phyloP scores from a whole-genome alignment of 2,888 invertebrate genomes.

The Iphiclides podalirius region DNA sequence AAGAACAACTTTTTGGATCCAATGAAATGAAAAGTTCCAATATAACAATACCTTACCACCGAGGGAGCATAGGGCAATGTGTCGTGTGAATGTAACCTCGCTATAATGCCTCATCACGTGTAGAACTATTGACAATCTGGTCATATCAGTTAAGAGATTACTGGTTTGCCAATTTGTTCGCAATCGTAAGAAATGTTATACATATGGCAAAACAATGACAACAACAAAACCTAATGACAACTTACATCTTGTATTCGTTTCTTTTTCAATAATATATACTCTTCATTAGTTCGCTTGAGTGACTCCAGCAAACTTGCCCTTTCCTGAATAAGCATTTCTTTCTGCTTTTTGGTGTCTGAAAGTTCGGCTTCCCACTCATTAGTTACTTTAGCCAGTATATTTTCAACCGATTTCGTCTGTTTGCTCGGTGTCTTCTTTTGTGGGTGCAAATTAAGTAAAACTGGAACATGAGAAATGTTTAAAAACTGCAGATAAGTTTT shows the following conservation, averaged over 20 bases:
- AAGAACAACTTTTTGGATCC: too few species aligned
- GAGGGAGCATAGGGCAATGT: too few species aligned
- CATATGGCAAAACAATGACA: too few species aligned
- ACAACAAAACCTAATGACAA: constrained; percentile 30
- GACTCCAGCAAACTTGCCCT: constrained; percentile 82
- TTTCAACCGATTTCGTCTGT: constrained; percentile 63
- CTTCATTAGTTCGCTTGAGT: constrained; percentile 85
- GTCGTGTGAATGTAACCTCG: too few species aligned
- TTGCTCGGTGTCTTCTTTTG: constrained; percentile 55
- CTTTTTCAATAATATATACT: constrained; percentile 86
- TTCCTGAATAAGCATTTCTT: constrained; percentile 71
- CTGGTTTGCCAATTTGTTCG: too few species aligned
- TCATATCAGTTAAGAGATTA: too few species aligned
- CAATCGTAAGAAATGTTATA: too few species aligned
- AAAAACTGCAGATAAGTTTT: not conserved
- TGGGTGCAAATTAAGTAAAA: constrained; percentile 60
- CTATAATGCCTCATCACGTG: too few species aligned
- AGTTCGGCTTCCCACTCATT: constrained; percentile 68
- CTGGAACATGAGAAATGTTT: too few species aligned
- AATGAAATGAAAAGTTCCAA: too few species aligned
- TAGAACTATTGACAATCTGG: too few species aligned
- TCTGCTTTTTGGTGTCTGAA: constrained; percentile 64
- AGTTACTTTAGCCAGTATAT: constrained; percentile 58
- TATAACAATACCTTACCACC: too few species aligned
- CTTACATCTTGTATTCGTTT: constrained; percentile 90